phyloP scores from a whole-genome alignment of 2,888 invertebrate species.

The Resseliella maxima region DNA sequence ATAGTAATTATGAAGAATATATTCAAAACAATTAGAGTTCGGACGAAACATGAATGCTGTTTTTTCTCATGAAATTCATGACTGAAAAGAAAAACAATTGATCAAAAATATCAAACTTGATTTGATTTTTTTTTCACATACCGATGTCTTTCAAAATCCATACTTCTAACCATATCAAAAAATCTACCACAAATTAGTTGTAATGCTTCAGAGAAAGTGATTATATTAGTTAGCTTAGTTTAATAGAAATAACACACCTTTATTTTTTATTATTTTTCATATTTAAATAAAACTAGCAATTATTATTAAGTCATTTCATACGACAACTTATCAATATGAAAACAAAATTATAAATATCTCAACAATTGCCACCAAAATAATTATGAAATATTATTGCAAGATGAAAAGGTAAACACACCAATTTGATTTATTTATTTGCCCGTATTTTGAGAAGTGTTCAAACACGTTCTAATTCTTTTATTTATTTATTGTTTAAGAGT shows the following conservation, averaged over 20 bases:
- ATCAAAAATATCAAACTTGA: background rate
- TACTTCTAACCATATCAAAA: background rate
- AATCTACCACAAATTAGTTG: background rate
- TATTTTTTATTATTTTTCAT: too few species aligned
- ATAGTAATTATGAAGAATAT: slow-evolving; percentile 33
- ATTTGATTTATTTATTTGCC: too few species aligned
- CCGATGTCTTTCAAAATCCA: slow-evolving; percentile 41
- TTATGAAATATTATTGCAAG: background rate
- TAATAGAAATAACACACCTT: too few species aligned
- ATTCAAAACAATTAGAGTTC: slow-evolving; percentile 27
- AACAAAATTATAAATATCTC: too few species aligned
- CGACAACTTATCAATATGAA: background rate
- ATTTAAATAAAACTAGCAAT: background rate
- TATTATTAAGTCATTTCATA: background rate
- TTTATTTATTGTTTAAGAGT: too few species aligned
- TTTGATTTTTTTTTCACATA: background rate
- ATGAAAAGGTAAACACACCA: background rate
- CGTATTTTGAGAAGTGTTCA: too few species aligned
- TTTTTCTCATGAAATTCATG: background rate
- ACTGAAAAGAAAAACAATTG: background rate
- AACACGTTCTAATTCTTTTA: too few species aligned
- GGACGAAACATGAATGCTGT: background rate
- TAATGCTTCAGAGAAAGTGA: background rate
- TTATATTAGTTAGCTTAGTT: background rate
- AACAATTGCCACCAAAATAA: background rate